Evolutionary conservation across 1,140 invertebrate genomes (phyloP).

Genomic region (Phocides pigmalion): DNA sequence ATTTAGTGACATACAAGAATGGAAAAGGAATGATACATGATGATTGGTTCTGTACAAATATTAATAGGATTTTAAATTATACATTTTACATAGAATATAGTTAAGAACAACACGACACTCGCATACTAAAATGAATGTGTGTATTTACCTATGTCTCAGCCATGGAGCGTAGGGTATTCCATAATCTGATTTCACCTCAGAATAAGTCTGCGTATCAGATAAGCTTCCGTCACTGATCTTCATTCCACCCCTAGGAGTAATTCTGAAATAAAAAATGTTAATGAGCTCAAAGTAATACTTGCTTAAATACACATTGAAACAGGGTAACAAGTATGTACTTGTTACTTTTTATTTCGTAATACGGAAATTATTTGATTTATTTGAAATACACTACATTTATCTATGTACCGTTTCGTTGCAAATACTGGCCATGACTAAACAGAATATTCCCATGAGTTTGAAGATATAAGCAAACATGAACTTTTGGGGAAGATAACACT

Average conservation of each 20-base stretch:
- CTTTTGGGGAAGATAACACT: slow-evolving; percentile 42
- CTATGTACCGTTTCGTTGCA: slow-evolving; percentile 15
- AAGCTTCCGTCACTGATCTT: slow-evolving; percentile 90
- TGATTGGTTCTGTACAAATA: slow-evolving; percentile 42
- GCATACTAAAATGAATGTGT: slow-evolving; percentile 35
- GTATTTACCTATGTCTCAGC: slow-evolving; percentile 86
- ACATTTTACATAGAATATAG: slow-evolving; percentile 27
- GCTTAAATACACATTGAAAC: not conserved
- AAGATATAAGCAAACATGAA: slow-evolving; percentile 36
- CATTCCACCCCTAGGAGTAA: slow-evolving; percentile 84
- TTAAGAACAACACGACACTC: slow-evolving; percentile 40
- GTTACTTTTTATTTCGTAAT: no score
- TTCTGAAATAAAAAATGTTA: slow-evolving; percentile 63
- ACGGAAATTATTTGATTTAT: no score
- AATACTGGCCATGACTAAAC: slow-evolving; percentile 36
- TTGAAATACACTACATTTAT: not conserved
- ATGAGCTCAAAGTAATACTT: not conserved
- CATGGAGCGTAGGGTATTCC: slow-evolving; percentile 88
- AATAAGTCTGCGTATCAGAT: slow-evolving; percentile 89
- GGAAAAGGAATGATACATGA: slow-evolving; percentile 37
- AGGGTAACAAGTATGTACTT: not conserved
- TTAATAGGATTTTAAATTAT: slow-evolving; percentile 32
- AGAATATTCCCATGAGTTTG: slow-evolving; percentile 43
- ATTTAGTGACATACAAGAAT: slow-evolving; percentile 38
- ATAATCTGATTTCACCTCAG: slow-evolving; percentile 87